These are phyloP conservation scores for Metallyticus violacea DNA, from an alignment of 2,888 invertebrate species.

Conservation along the genomic window DNA sequence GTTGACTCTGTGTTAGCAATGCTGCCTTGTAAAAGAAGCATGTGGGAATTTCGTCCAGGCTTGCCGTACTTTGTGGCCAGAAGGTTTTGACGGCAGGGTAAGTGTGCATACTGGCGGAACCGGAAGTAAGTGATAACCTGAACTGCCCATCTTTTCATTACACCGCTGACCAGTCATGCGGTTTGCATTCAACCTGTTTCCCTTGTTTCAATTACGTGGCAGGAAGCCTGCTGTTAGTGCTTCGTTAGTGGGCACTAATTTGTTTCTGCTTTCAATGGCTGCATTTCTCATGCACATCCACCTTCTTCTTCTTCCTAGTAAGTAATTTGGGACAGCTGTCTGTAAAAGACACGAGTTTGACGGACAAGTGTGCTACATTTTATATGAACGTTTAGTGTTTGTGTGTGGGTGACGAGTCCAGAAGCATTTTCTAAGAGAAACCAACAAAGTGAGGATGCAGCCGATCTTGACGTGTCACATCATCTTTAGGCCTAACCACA, in stretches of 20 bases:
- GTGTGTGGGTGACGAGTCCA: not conserved
- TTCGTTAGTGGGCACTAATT: not conserved
- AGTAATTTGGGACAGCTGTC: no score
- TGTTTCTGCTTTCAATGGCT: not conserved
- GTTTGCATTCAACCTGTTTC: not conserved
- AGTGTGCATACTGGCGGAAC: not conserved
- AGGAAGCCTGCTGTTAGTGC: not conserved
- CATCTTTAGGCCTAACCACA: not conserved
- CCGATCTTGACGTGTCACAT: not conserved
- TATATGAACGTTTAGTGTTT: no score
- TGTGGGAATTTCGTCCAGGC: not conserved
- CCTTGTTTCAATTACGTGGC: not conserved
- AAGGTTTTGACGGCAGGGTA: not conserved
- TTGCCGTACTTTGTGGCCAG: not conserved
- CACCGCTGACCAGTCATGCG: constrained; percentile 6
- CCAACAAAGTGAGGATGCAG: not conserved
- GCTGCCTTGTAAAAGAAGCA: no score
- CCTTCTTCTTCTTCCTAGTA: no score
- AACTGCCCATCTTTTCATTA: constrained; percentile 21
- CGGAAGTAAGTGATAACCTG: constrained; percentile 8
- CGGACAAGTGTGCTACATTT: no score
- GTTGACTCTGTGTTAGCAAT: no score
- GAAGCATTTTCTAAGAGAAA: no score
- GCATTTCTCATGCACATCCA: not conserved
- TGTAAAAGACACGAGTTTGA: no score